Evolutionary conservation across 2,888 invertebrate genomes (phyloP).

Genomic region (Ceramica pisi): DNA sequence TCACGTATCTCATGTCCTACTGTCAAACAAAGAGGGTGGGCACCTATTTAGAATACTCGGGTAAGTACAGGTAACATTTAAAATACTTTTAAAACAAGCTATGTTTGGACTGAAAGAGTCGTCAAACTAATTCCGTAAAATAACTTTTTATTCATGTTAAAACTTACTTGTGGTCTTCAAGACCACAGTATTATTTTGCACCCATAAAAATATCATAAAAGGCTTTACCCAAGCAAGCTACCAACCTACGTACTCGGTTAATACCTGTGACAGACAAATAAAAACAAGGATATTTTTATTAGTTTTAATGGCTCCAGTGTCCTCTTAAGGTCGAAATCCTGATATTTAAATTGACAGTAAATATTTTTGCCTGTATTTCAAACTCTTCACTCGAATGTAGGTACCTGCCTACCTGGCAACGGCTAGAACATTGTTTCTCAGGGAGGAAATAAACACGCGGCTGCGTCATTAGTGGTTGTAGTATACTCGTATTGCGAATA

Average conservation of each 20-base stretch:
- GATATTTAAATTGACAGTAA: not conserved
- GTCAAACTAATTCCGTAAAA: too few relatives aligned
- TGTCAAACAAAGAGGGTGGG: not conserved
- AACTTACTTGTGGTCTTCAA: too few relatives aligned
- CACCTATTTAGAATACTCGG: not conserved
- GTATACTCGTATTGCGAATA: constrained; percentile 45
- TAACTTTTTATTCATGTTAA: not conserved
- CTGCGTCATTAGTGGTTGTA: constrained; percentile 50
- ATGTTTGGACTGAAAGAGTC: not conserved
- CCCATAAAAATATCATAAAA: not conserved
- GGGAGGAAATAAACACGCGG: constrained; percentile 48
- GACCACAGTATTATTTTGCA: not conserved
- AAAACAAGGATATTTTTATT: too few relatives aligned
- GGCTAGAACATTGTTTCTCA: constrained; percentile 52
- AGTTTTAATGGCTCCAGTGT: not conserved
- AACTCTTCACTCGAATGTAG: not conserved
- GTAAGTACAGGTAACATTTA: not conserved
- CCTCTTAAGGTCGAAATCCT: not conserved
- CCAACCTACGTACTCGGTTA: too few relatives aligned
- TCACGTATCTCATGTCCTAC: constrained; percentile 61
- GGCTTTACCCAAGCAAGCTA: not conserved
- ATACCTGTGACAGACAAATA: too few relatives aligned
- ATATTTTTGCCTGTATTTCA: not conserved
- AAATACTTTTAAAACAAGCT: not conserved
- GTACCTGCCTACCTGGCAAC: constrained; percentile 43